Evolutionary conservation across 2,888 invertebrate species (phyloP), one percentile per base, ranked within the genome.

Genomic region (Empis stercorea): DNA sequence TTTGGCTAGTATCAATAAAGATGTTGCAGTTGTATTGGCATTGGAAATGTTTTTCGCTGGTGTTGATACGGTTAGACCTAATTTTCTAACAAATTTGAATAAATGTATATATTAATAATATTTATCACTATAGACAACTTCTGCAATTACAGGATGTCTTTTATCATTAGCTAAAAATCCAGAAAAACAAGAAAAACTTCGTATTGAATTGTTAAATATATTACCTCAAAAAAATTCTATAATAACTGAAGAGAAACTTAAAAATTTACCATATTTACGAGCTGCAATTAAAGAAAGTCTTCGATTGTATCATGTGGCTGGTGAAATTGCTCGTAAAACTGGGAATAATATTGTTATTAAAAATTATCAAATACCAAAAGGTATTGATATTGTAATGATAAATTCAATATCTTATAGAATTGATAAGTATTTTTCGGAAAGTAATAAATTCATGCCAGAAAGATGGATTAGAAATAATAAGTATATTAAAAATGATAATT

Each of bases 281-380:
- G 84, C 84, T 1, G 84, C 82, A 58, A 73, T 87, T 38, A 87
- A 84, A 60, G 86, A 87, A 62, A 74, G 80, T 1, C 65, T 84
- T 45, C 73, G 86, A 54, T 49, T 81, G 34, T 71, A 75, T 57
- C 80, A 81, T 0, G 73, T 81, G 1, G 73, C 74, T 0, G 65
- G 74, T 4, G 81, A 76, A 1, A 79, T 76, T 54, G 57, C 73
- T 6, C 71, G 81, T 53, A 62, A 66, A 48, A 66, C 74, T 40
- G 65, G 66, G 0, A 71, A 73, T 44, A 78, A 82, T 53, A 71
- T 78, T 30, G 72, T 76, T n/a, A 57, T 86, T 1, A 70, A 75
- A 41, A 82, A 79, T 5, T 85, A 81, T 59, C 64, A 64, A 44
- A 69, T 84, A 54, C 79, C 80, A 0, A 73, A 75, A 61, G 73